Conservation (phyloP, 2,113 vertebrate species). For the Lepidothrix coronata region DNA sequence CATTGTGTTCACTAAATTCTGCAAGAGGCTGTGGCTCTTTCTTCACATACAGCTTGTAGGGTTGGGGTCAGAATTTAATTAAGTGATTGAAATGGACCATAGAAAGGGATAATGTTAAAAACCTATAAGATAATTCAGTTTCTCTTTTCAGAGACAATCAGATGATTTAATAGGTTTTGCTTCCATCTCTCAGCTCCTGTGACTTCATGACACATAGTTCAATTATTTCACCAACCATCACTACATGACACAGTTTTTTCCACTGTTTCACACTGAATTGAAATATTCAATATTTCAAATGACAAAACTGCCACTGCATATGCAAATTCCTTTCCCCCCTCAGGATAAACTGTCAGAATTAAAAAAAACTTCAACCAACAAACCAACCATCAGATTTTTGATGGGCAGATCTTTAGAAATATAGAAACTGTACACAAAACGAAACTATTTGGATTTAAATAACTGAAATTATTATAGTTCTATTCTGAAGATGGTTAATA, state of each 20-base stretch:
- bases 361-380: neutral
- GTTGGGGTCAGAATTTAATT: neutral
- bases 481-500: neutral
- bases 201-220: neutral
- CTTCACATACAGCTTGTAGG: neutral
- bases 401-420: neutral
- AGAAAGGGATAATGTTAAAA: neutral
- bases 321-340: neutral
- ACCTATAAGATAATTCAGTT: neutral
- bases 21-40: neutral
- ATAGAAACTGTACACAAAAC: neutral
- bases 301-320: neutral
- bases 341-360: neutral
- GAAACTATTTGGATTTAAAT: neutral
- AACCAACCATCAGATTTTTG: neutral
- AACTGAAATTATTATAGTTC: neutral
- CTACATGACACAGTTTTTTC: neutral
- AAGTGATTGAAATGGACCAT: neutral
- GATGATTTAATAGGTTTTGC: neutral
- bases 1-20: neutral
- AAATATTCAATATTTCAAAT: neutral
- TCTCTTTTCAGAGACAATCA: neutral
- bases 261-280: neutral
- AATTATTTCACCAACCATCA: neutral
- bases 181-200: neutral